Percentiles rank a stretch among this genome's conserved stretches.
phyloP scores from a whole-genome alignment of 2,797 vertebrate species.

The Acestrorhynchus altus region DNA sequence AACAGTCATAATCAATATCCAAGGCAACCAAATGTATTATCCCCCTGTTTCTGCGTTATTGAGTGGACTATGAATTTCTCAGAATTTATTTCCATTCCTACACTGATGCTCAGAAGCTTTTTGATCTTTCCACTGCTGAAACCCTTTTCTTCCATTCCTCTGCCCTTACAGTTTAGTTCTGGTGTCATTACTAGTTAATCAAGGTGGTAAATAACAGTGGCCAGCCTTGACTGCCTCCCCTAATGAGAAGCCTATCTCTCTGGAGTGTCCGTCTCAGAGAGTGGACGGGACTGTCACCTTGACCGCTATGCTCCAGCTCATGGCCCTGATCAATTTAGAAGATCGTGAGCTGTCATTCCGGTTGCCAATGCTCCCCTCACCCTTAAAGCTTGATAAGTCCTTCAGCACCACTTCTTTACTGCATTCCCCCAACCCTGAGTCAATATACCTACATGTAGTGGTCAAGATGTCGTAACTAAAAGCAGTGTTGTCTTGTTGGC shows the following conservation, averaged over 20 bases:
- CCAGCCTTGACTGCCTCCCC: conserved; percentile 54
- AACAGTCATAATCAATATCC: conserved; percentile 73
- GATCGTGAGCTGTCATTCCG: conserved; percentile 58
- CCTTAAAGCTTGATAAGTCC: not conserved
- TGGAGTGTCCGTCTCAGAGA: conserved; percentile 40
- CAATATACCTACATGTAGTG: not conserved
- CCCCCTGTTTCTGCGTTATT: conserved; percentile 20
- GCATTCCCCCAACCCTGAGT: not conserved
- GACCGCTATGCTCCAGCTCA: conserved; percentile 51
- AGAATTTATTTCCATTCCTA: conserved; percentile 42
- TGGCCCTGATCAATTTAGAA: conserved; percentile 66
- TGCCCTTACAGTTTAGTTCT: conserved; percentile 61
- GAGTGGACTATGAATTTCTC: conserved; percentile 59
- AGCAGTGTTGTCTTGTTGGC: not conserved
- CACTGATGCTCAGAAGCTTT: conserved; percentile 29
- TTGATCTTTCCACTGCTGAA: conserved; percentile 53
- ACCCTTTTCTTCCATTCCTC: conserved; percentile 37
- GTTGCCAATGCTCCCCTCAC: not conserved
- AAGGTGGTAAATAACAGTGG: conserved; percentile 75
- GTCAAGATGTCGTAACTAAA: not conserved
- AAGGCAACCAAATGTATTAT: conserved; percentile 64
- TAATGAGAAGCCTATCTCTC: conserved; percentile 66
- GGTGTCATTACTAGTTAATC: conserved; percentile 76
- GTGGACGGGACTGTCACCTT: conserved; percentile 46
- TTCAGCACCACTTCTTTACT: not conserved